These are phyloP conservation scores for Alloscopus bannaensis DNA, from an alignment of 2,888 invertebrate genomes.

Conservation along the genomic window DNA sequence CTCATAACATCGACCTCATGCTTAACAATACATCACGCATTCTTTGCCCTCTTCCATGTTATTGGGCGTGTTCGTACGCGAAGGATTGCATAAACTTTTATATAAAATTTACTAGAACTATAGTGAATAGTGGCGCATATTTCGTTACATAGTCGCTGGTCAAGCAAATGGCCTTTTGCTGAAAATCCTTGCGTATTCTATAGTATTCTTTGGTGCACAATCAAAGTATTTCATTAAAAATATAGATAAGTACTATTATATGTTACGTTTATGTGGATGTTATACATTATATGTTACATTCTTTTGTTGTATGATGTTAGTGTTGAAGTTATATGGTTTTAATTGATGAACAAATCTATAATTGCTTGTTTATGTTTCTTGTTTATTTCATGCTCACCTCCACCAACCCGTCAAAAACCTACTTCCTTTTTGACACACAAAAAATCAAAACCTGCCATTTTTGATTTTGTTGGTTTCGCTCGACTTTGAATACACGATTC, in stretches of 20 bases:
- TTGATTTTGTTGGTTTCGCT: conserved; percentile 34
- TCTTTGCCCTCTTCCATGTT: no score
- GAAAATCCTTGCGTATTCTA: no score
- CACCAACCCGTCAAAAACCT: conserved; percentile 24
- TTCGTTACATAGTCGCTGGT: no score
- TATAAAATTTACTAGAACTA: background rate
- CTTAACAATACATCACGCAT: no score
- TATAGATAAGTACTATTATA: no score
- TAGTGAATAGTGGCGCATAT: no score
- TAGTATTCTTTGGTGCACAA: no score
- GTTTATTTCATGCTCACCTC: conserved; percentile 46
- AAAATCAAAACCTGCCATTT: conserved; percentile 36
- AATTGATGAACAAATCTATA: conserved; percentile 16
- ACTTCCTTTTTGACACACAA: conserved; percentile 15
- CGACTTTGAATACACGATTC: conserved; percentile 30
- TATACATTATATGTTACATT: background rate
- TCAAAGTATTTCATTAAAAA: no score
- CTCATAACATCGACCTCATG: background rate
- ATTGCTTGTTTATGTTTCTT: conserved; percentile 38
- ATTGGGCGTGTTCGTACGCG: background rate
- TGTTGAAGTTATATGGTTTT: conserved; percentile 12
- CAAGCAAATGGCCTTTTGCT: no score
- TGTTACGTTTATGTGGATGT: no score
- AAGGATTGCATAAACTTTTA: background rate
- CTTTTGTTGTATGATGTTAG: background rate